Evolutionary conservation across 2,113 vertebrate genomes (phyloP), one percentile per base, ranked within the genome.

Genomic region (Syngnathus scovelli): DNA sequence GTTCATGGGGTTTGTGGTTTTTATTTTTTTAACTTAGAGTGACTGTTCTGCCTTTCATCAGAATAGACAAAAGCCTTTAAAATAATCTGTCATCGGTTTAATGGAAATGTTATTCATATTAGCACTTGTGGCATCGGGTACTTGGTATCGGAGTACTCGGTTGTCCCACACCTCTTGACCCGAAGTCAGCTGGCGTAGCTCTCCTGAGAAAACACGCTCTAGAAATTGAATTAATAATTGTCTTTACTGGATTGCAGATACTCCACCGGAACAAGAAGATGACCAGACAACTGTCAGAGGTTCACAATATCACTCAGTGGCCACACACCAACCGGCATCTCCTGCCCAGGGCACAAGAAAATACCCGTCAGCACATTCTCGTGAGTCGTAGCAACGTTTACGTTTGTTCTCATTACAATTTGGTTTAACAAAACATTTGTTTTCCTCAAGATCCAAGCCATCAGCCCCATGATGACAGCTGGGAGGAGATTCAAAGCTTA

Each of bases 401-500:
- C 1, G 60, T 46, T 6, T 66, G 1, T 52, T 1, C 19, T 52
- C 12, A 61, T 23, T 16, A 23, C 5, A 55, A 23, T 27, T 3
- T 59, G 3, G 7, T 54, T 67, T 63, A 37, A 4, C 0, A 66
- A 16, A 16, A 7, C 39, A 43, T 46, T 46, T 15, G 2, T 70
- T 67, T n/a, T 37, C n/a, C 15, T 73, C 2, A 0, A 94, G 92
- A 79, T 19, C 0, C 5, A 0, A 76, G 71, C 68, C 83, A 81
- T 66, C 72, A 71, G 10, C 19, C 55, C 1, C 65, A 68, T 0
- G 87, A 92, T 1, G 91, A 88, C 2, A 56, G 80, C 12, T 91
- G 89, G 0, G 90, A 93, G 37, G 88, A 92, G 55, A 89, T 85
- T 18, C 23, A 70, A 44, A 68, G 68, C 68, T 93, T 87, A 83